Conservation (phyloP, 2,888 invertebrate species). For the Arctia plantaginis region DNA sequence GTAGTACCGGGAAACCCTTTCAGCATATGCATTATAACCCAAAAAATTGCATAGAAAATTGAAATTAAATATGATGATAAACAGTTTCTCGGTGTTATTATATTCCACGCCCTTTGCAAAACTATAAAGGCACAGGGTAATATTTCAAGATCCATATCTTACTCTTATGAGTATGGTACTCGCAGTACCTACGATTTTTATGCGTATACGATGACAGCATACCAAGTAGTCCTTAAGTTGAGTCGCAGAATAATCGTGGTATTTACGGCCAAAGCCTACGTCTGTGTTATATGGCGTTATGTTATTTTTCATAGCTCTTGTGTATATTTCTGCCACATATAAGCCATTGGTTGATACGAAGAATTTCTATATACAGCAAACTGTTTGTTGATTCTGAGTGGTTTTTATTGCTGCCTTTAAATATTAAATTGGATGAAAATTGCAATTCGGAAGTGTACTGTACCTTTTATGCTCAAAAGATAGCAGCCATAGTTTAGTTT, state of each 20-base stretch:
- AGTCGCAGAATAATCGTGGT: slow-evolving; percentile 37
- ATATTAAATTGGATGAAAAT: too few relatives aligned
- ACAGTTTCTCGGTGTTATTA: not conserved
- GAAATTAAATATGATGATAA: not conserved
- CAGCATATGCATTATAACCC: too few relatives aligned
- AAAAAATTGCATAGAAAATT: too few relatives aligned
- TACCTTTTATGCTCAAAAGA: not conserved
- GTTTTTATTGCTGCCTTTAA: not conserved
- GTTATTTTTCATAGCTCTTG: slow-evolving; percentile 34
- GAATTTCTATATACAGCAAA: not conserved
- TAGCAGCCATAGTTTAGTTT: not conserved
- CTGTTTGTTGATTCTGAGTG: not conserved
- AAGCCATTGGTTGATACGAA: not conserved
- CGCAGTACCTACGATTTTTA: slow-evolving; percentile 35
- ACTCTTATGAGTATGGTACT: slow-evolving; percentile 24
- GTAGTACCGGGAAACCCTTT: too few relatives aligned
- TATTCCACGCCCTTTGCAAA: not conserved
- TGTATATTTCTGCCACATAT: not conserved
- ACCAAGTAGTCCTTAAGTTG: slow-evolving; percentile 38
- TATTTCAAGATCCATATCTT: slow-evolving; percentile 28
- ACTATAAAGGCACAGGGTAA: slow-evolving; percentile 14
- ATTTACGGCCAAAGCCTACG: slow-evolving; percentile 38
- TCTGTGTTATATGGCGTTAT: slow-evolving; percentile 41
- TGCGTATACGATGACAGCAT: slow-evolving; percentile 40
- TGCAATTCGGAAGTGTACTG: not conserved